Evolutionary conservation across 2,113 vertebrate species (phyloP), one percentile per base, ranked within the genome.

Genomic region (Callospermophilus lateralis): DNA sequence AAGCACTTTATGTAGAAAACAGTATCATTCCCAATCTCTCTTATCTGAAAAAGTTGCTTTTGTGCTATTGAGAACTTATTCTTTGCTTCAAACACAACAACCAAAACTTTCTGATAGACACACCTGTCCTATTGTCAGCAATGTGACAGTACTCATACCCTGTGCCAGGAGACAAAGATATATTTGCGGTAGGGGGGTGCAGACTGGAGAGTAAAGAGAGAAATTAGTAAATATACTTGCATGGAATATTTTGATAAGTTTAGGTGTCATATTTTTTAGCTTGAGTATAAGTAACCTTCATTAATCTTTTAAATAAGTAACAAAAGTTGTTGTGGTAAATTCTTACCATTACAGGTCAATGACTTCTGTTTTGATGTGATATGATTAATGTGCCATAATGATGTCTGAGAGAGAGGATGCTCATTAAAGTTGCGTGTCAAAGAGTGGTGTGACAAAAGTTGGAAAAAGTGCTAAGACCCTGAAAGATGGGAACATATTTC

Each of bases 401-500:
- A 72, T 37, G 22, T 86, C 63, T 89, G 37, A 74, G 30, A 81
- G 58, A 90, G 30, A 93, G 34, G 78, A 80, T 37, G 15, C 61
- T 83, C 63, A 55, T 68, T 95, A 95, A 89, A 77, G 45, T 19
- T 77, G 45, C 10, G 9, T 63, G 24, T 10, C 61, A 63, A 61
- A 61, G 61, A 63, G 61, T 28, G 89, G 22, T 73, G 45, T 83
- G 74, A 86, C 24, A 28, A 68, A 89, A 68, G 39, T 8, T 32
- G 22, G 42, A 61, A 85, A 70, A 53, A 68, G 4, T 51, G 22
- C 34, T 67, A 88, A 80, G 32, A 79, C 22, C 28, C 67, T 90
- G 48, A 84, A 89, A 96, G 76, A 88, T 4, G 16, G 32, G 6
- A 86, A 28, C 42, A 58, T 95, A 87, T 84, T 96, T 97, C 87